Conservation (phyloP, 2,113 vertebrate species). For the Sceloporus undulatus region DNA sequence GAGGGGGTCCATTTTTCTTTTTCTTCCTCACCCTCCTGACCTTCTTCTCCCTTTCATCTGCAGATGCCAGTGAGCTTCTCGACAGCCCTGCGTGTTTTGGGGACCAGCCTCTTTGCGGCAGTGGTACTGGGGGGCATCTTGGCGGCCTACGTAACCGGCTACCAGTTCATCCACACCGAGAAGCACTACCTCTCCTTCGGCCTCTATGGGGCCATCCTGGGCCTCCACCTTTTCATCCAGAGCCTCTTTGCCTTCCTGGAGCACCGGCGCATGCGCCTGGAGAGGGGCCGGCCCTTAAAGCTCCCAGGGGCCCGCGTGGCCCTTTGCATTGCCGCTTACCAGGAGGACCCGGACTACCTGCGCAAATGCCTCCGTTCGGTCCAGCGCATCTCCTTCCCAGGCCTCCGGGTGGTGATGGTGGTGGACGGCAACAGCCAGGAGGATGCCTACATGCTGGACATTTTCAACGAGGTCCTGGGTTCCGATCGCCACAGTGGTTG, state of each 20-base stretch:
- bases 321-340: constrained; percentile 95
- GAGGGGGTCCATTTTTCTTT: too few relatives aligned
- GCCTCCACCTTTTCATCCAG: constrained; percentile 94
- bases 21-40: background rate
- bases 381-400: constrained; percentile 90
- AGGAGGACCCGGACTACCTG: constrained; percentile 96
- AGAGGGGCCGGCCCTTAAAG: constrained; percentile 74
- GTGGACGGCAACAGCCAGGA: constrained; percentile 94
- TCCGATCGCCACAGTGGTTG: constrained; percentile 73
- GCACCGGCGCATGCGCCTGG: constrained; percentile 89
- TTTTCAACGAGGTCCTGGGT: constrained; percentile 95
- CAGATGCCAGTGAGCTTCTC: constrained; percentile 94
- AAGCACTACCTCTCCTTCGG: constrained; percentile 98
- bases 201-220: constrained; percentile 95
- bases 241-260: constrained; percentile 97
- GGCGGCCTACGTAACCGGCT: constrained; percentile 95
- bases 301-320: constrained; percentile 83
- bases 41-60: background rate
- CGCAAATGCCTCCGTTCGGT: constrained; percentile 93
- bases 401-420: constrained; percentile 96
- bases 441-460: constrained; percentile 97
- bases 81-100: constrained; percentile 87
- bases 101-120: constrained; percentile 94
- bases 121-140: constrained; percentile 95
- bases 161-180: constrained; percentile 98